Conservation (phyloP, 2,113 vertebrate genomes). For the Setophaga kirtlandii region DNA sequence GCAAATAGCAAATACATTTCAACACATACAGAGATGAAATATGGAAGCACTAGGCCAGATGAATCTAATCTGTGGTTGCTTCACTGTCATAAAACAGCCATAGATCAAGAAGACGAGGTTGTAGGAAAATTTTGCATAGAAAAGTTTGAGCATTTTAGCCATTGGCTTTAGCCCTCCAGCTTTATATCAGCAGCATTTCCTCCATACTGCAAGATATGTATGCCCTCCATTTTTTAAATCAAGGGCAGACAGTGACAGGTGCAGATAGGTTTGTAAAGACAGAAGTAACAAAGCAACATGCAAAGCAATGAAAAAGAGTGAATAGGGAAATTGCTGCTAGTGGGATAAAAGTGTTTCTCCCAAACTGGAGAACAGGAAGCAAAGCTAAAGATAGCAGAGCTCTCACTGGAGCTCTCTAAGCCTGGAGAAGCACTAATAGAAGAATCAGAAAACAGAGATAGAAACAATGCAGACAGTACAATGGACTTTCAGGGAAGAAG, state of each 20-base stretch:
- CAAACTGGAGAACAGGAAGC: neutral
- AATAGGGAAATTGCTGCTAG: neutral
- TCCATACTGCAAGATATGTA: neutral
- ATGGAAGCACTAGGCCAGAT: slow-evolving; percentile 50
- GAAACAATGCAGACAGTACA: neutral
- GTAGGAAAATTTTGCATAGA: slow-evolving; percentile 11
- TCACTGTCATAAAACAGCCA: slow-evolving; percentile 42
- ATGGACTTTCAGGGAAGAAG: neutral
- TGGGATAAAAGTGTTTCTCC: neutral
- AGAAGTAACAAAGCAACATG: slow-evolving; percentile 24
- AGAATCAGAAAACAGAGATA: neutral
- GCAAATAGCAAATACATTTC: slow-evolving; percentile 25
- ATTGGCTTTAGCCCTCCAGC: slow-evolving; percentile 9
- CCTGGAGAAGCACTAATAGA: neutral
- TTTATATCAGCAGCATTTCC: slow-evolving; percentile 38
- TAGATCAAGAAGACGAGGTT: slow-evolving; percentile 42
- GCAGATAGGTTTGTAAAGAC: slow-evolving; percentile 22
- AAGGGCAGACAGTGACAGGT: slow-evolving; percentile 8
- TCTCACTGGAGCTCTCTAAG: neutral
- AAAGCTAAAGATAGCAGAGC: neutral
- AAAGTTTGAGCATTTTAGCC: slow-evolving; percentile 17
- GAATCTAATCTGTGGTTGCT: slow-evolving; percentile 55
- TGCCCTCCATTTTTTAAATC: slow-evolving; percentile 19
- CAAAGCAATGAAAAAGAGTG: slow-evolving; percentile 15
- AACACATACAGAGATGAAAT: slow-evolving; percentile 38